Conservation (phyloP, 1,140 invertebrate genomes). For the Myzus persicae region DNA sequence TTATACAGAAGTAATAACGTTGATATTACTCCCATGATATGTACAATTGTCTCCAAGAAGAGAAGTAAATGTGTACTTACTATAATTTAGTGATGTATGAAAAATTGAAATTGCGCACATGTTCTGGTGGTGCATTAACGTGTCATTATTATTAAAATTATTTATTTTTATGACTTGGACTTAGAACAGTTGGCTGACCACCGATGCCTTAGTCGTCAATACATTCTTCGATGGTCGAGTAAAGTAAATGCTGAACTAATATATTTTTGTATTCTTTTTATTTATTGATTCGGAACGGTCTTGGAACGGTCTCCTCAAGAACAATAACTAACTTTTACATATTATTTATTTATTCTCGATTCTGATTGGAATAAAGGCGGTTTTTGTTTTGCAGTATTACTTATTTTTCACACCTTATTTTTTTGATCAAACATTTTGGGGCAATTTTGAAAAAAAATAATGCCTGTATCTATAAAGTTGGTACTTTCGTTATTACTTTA, state of each 20-base stretch:
- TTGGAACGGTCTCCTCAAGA: too few relatives aligned
- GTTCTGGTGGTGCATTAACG: neutral
- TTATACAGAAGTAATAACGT: neutral
- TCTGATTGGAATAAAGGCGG: neutral
- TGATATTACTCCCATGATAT: neutral
- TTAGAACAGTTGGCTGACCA: neutral
- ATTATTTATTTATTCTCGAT: neutral
- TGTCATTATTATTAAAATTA: neutral
- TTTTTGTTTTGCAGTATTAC: neutral
- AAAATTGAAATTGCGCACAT: neutral
- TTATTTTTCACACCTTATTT: neutral
- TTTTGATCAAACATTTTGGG: too few relatives aligned
- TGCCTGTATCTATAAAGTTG: neutral
- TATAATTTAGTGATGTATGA: neutral
- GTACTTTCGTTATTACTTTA: neutral
- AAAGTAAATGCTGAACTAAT: neutral
- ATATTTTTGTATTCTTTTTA: neutral
- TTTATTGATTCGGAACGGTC: neutral
- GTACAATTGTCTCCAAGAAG: neutral
- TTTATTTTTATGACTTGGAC: neutral
- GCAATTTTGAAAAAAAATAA: too few relatives aligned
- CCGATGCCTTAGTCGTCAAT: neutral
- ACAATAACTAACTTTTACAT: neutral
- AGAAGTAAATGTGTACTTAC: neutral
- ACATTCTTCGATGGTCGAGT: neutral